Percentiles rank a stretch among this genome's conserved stretches.
Evolutionary conservation across 2,113 vertebrate genomes (phyloP).

Genomic region (Elanoides forficatus): DNA sequence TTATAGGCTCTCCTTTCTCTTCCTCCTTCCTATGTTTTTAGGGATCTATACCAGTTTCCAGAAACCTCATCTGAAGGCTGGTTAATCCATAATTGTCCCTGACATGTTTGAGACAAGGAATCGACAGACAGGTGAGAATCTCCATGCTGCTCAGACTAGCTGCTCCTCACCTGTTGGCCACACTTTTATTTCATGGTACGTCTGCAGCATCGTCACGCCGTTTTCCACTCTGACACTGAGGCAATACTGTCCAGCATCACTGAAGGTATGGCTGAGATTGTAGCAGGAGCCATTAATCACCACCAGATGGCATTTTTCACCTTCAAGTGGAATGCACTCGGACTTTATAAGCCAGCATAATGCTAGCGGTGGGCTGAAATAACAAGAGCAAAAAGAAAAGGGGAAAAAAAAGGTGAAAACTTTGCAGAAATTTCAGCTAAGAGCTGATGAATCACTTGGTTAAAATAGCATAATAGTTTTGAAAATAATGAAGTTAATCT

Average conservation of each 20-base stretch:
- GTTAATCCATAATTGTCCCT: not conserved
- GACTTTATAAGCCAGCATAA: conserved; percentile 86
- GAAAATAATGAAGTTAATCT: not conserved
- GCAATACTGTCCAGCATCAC: conserved; percentile 77
- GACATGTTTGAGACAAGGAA: not conserved
- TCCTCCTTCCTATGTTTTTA: not conserved
- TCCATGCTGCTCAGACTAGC: not conserved
- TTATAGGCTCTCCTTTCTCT: not conserved
- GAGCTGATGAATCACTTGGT: not conserved
- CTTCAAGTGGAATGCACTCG: conserved; percentile 69
- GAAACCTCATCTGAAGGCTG: not conserved
- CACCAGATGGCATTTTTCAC: conserved; percentile 76
- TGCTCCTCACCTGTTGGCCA: conserved; percentile 73
- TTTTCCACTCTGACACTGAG: conserved; percentile 82
- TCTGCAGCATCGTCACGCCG: conserved; percentile 77
- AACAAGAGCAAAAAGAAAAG: not conserved
- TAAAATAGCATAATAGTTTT: not conserved
- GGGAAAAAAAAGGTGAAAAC: not conserved
- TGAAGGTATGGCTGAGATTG: conserved; percentile 81
- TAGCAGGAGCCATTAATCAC: conserved; percentile 73
- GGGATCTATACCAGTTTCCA: not conserved
- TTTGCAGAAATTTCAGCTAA: not conserved
- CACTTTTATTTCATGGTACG: conserved; percentile 79
- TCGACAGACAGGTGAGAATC: too few relatives aligned
- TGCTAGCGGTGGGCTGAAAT: conserved; percentile 78